A percentile compares a stretch with the other conserved stretches of the same genome.
Evolutionary conservation across 37 sponge, comb jelly and placozoan genomes (phyloP).

Genomic region (Hormiphora californensis): DNA sequence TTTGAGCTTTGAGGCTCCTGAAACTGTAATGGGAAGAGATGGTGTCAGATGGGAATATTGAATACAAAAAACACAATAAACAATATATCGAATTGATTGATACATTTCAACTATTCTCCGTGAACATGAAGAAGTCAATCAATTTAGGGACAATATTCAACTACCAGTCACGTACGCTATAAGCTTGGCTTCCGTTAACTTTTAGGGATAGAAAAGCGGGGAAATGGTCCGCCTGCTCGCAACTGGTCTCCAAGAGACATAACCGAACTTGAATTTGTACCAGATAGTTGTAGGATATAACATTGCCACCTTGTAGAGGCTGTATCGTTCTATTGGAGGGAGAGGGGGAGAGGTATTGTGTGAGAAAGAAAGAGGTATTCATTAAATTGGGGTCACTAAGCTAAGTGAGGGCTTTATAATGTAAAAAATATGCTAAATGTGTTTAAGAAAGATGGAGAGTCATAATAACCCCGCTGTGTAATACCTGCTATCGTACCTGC

Average conservation of each 20-base stretch:
- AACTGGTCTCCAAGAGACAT: constrained; percentile 27
- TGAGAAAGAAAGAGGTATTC: too few relatives aligned
- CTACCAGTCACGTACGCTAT: constrained; percentile 21
- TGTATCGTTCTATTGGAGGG: constrained; percentile 52
- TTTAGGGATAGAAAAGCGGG: constrained; percentile 42
- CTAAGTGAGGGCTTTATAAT: background rate
- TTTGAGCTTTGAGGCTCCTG: constrained; percentile 50
- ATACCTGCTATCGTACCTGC: background rate
- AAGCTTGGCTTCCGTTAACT: constrained; percentile 54
- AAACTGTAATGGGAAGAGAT: constrained; percentile 25
- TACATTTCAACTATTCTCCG: too few relatives aligned
- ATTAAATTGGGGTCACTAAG: too few relatives aligned
- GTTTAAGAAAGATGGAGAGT: background rate
- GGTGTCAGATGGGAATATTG: too few relatives aligned
- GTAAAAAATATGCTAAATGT: background rate
- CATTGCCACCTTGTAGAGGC: constrained; percentile 43
- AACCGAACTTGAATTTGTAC: constrained; percentile 37
- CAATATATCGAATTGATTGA: too few relatives aligned
- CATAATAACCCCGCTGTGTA: background rate
- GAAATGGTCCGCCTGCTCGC: constrained; percentile 47
- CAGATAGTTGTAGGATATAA: constrained; percentile 50
- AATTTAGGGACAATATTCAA: too few relatives aligned
- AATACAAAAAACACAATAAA: too few relatives aligned
- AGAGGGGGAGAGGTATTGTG: background rate
- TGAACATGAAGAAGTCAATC: too few relatives aligned